Conservation (phyloP, 2,113 vertebrate species). For the Agelaius tricolor region DNA sequence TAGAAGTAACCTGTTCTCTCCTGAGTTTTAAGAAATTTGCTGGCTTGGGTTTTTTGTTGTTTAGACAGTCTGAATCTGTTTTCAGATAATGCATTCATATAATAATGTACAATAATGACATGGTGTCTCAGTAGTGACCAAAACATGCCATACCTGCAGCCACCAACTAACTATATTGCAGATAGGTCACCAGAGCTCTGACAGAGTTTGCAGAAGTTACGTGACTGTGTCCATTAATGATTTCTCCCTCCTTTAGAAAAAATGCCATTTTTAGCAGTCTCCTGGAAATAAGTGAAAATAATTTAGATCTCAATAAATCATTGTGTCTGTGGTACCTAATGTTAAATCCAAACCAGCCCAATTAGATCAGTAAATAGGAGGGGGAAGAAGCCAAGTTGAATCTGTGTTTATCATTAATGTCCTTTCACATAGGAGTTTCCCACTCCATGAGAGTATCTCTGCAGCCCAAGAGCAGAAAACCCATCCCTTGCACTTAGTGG, state of each 20-base stretch:
- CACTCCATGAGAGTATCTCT: fast-evolving
- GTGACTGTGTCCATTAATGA: neutral
- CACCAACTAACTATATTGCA: neutral
- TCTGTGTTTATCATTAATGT: neutral
- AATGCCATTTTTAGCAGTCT: neutral
- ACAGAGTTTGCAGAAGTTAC: neutral
- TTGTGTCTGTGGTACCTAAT: neutral
- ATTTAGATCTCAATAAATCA: neutral
- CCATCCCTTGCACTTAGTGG: neutral
- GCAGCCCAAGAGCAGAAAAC: neutral
- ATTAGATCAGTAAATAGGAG: neutral
- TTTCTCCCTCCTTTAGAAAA: neutral
- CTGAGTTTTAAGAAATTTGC: neutral
- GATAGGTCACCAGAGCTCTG: neutral
- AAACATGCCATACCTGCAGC: neutral
- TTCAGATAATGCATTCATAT: neutral
- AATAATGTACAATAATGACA: neutral
- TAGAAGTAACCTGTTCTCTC: neutral
- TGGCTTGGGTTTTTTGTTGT: fast-evolving
- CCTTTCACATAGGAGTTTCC: neutral
- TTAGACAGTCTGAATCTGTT: neutral
- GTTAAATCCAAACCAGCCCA: neutral
- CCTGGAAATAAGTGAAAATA: neutral
- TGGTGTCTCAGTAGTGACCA: neutral
- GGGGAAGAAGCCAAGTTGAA: neutral